These are phyloP conservation scores for Schizopygopsis pylzovi DNA, from an alignment of 2,797 vertebrate species.

Conservation along the genomic window DNA sequence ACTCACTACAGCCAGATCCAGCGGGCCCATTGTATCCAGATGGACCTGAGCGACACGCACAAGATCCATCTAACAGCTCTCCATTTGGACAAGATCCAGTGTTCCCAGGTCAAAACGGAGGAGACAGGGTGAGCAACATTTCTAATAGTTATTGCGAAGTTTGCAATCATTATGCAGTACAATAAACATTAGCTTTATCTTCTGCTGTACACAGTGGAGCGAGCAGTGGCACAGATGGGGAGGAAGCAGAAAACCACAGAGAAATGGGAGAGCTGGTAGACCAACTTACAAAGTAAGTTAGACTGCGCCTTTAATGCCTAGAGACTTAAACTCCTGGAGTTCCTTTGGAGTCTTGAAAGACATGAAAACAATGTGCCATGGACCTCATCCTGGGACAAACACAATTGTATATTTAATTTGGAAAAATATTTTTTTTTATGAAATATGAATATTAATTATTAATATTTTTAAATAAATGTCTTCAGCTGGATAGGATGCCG, in stretches of 20 bases:
- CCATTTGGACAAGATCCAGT: neutral
- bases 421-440: neutral
- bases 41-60: neutral
- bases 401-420: neutral
- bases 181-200: neutral
- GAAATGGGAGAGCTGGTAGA: neutral
- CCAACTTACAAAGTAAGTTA: conserved; percentile 12
- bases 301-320: too few species aligned
- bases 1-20: conserved; percentile 21
- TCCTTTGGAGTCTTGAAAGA: neutral
- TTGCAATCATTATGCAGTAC: neutral
- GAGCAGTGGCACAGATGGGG: neutral
- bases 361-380: neutral
- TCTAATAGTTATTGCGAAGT: neutral
- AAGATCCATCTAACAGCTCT: neutral
- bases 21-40: neutral
- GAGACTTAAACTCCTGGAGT: too few species aligned
- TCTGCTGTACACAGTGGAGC: neutral
- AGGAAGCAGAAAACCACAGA: neutral
- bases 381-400: neutral
- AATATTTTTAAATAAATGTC: neutral
- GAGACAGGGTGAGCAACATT: conserved; percentile 8
- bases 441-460: neutral
- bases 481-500: neutral
- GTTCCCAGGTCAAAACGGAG: neutral